A percentile compares a stretch with the other conserved stretches of the same genome.
Evolutionary conservation across 2,113 vertebrate species (phyloP).

Genomic region (Anguilla rostrata): DNA sequence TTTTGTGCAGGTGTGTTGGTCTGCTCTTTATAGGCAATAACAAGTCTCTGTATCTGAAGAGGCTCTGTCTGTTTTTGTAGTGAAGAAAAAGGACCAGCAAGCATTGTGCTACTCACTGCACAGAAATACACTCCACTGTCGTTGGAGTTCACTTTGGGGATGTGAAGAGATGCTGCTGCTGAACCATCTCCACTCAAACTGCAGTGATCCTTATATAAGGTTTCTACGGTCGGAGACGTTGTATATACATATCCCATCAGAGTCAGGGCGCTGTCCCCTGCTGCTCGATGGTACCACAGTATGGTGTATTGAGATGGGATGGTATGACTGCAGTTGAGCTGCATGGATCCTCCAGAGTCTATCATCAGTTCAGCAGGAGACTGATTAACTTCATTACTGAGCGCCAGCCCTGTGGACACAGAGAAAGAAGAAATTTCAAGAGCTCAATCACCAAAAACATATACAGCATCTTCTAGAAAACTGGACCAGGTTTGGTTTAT

Average conservation of each 20-base stretch:
- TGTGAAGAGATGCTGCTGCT: neutral
- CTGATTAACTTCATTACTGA: constrained; percentile 29
- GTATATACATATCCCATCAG: constrained; percentile 28
- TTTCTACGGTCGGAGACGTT: constrained; percentile 6
- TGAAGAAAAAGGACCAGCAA: constrained; percentile 13
- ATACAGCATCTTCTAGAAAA: neutral
- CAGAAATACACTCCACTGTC: constrained; percentile 50
- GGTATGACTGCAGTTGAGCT: constrained; percentile 26
- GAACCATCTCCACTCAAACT: constrained; percentile 36
- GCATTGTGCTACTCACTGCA: constrained; percentile 49
- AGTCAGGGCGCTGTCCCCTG: neutral
- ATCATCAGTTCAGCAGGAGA: constrained; percentile 24
- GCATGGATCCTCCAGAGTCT: neutral
- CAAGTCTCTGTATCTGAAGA: too few relatives aligned
- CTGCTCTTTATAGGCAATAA: neutral
- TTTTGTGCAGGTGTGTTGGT: neutral
- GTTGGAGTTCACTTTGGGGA: constrained; percentile 15
- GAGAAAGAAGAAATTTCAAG: neutral
- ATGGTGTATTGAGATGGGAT: neutral
- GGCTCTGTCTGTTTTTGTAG: constrained; percentile 36
- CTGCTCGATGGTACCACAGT: constrained; percentile 35
- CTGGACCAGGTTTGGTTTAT: neutral
- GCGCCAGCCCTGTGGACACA: constrained; percentile 18
- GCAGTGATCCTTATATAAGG: constrained; percentile 6
- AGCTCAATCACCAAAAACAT: neutral